phyloP scores from a whole-genome alignment of 1,140 invertebrate species.

The Drosophila biarmipes region DNA sequence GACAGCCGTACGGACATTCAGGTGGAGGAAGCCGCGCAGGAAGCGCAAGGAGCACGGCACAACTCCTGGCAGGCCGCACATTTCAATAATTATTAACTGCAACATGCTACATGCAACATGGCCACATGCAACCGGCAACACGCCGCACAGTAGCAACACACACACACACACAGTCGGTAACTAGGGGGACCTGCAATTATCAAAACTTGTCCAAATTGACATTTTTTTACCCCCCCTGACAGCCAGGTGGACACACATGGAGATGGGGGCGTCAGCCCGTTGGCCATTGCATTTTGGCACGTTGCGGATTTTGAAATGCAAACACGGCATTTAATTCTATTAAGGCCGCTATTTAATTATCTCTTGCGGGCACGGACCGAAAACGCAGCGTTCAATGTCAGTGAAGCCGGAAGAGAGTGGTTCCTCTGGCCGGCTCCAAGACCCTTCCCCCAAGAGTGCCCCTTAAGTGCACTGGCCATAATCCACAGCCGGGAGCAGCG shows the following conservation, averaged over 20 bases:
- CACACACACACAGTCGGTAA: constrained; percentile 28
- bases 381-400: constrained; percentile 75
- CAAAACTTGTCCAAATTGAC: constrained; percentile 82
- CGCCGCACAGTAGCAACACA: constrained; percentile 65
- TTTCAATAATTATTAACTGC: constrained; percentile 84
- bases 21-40: constrained; percentile 72
- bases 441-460: constrained; percentile 1
- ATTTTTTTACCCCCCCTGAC: constrained; percentile 61
- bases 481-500: constrained; percentile 54
- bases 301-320: constrained; percentile 81
- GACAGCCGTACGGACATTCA: constrained; percentile 7
- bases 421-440: not conserved
- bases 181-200: constrained; percentile 69
- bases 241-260: constrained; percentile 14
- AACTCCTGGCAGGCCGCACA: constrained; percentile 78
- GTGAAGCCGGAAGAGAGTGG: constrained; percentile 46
- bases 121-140: constrained; percentile 62
- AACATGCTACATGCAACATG: constrained; percentile 78
- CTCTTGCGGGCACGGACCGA: constrained; percentile 56
- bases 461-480: constrained; percentile 40
- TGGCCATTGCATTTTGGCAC: constrained; percentile 67
- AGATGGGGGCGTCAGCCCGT: constrained; percentile 29
- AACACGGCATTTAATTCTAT: constrained; percentile 83
- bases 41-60: constrained; percentile 77
- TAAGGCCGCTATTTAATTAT: constrained; percentile 80